Percentiles rank a stretch among this genome's conserved stretches.
phyloP scores from a whole-genome alignment of 1,140 invertebrate genomes.

The Pseudomyrmex sp. region DNA sequence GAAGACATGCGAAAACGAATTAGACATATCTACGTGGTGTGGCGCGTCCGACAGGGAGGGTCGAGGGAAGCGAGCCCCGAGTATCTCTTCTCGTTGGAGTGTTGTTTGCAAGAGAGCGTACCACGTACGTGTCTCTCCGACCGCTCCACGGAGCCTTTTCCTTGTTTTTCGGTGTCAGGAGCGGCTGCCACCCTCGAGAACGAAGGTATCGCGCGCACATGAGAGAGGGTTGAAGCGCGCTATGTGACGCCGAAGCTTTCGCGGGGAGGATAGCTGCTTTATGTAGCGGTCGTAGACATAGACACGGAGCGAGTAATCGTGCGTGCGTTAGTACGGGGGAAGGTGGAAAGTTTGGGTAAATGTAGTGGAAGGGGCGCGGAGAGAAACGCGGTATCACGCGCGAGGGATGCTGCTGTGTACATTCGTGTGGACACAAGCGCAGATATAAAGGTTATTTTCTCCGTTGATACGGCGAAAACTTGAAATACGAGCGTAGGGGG shows the following conservation, averaged over 20 bases:
- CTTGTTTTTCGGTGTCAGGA: constrained; percentile 52
- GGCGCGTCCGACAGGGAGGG: constrained; percentile 44
- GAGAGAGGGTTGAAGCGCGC: constrained; percentile 39
- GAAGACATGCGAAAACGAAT: constrained; percentile 48
- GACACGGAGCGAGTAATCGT: constrained; percentile 26
- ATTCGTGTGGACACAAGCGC: not conserved
- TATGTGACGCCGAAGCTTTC: constrained; percentile 26
- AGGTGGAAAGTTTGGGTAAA: constrained; percentile 54
- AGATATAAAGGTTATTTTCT: constrained; percentile 14
- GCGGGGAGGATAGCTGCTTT: not conserved
- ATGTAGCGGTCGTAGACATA: constrained; percentile 38
- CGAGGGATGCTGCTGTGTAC: not conserved
- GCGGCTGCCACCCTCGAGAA: constrained; percentile 55
- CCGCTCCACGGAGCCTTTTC: constrained; percentile 54
- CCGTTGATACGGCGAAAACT: constrained; percentile 24
- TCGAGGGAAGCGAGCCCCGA: constrained; percentile 36
- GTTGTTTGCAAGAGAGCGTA: constrained; percentile 69
- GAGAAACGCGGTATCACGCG: not conserved
- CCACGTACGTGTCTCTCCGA: constrained; percentile 63
- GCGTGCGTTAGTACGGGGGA: constrained; percentile 33
- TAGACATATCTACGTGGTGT: constrained; percentile 55
- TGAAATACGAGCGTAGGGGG: not conserved
- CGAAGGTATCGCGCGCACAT: constrained; percentile 20
- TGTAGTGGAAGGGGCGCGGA: not conserved
- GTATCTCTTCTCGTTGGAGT: constrained; percentile 55